phyloP scores from a whole-genome alignment of 2,113 vertebrate species.

The Sterna hirundo region DNA sequence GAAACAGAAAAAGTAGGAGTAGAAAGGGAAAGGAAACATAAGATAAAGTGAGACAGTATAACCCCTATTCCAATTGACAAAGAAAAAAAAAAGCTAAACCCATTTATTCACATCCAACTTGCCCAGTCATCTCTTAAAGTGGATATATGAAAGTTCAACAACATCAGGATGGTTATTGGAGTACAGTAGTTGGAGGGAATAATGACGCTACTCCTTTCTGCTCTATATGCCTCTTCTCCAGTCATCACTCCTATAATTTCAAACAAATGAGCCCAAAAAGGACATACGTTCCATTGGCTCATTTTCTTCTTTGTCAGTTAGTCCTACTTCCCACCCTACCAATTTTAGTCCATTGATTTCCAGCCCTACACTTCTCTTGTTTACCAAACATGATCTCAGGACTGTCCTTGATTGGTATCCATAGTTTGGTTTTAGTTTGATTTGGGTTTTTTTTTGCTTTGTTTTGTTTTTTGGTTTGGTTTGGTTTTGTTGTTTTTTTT shows the following conservation, averaged over 20 bases:
- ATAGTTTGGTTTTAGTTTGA: background rate
- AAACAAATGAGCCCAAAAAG: background rate
- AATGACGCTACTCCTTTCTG: background rate
- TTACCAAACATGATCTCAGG: background rate
- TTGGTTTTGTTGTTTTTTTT: background rate
- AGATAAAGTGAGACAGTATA: background rate
- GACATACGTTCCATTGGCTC: rapidly evolving
- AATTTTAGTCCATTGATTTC: background rate
- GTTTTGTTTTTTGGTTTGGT: background rate
- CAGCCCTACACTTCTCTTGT: background rate
- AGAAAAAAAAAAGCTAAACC: background rate
- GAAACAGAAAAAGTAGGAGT: background rate
- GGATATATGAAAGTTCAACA: background rate
- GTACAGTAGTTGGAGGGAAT: background rate
- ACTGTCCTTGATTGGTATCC: background rate
- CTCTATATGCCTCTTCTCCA: background rate
- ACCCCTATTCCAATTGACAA: background rate
- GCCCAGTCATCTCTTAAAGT: background rate
- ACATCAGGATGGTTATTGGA: background rate
- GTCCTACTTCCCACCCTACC: background rate
- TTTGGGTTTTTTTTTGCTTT: no score
- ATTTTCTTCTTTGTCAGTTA: background rate
- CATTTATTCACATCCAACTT: background rate
- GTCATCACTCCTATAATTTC: background rate
- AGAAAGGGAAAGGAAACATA: background rate